phyloP scores from a whole-genome alignment of 2,113 vertebrate genomes.

The Capreolus pygargus region DNA sequence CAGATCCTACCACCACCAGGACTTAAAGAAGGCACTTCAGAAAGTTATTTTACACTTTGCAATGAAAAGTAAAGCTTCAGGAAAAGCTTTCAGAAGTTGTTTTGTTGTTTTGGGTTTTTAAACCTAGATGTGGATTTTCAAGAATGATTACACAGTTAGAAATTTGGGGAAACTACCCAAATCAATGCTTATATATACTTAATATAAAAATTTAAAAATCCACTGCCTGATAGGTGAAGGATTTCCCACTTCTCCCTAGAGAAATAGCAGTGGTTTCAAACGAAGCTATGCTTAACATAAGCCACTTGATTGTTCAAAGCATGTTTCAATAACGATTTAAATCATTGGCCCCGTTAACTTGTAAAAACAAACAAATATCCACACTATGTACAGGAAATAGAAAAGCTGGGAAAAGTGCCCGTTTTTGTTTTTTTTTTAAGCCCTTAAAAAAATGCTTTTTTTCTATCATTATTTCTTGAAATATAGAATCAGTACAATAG shows the following conservation, averaged over 20 bases:
- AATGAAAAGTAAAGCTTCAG: slow-evolving; percentile 33
- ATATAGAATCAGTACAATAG: neutral
- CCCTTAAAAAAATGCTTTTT: neutral
- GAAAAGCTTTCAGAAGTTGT: slow-evolving; percentile 29
- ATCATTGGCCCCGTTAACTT: neutral
- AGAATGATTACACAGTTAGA: neutral
- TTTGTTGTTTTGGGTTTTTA: neutral
- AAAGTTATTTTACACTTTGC: slow-evolving; percentile 50
- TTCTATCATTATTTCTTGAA: neutral
- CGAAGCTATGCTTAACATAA: neutral
- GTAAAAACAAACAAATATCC: slow-evolving; percentile 35
- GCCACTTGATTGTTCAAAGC: slow-evolving; percentile 11
- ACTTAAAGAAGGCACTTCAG: slow-evolving; percentile 37
- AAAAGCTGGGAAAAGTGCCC: neutral
- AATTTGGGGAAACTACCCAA: neutral
- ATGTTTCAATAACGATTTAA: neutral
- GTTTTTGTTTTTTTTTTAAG: neutral
- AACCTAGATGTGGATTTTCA: slow-evolving; percentile 32
- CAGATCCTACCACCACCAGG: neutral
- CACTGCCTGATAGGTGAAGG: neutral
- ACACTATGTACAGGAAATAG: neutral
- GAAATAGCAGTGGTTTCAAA: neutral
- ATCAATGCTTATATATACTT: neutral
- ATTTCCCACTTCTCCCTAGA: neutral
- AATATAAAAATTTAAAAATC: slow-evolving; percentile 18